Base-by-base conservation (phyloP, 2,113 vertebrate species). In the Machaerirhynchus nigripectus region DNA sequence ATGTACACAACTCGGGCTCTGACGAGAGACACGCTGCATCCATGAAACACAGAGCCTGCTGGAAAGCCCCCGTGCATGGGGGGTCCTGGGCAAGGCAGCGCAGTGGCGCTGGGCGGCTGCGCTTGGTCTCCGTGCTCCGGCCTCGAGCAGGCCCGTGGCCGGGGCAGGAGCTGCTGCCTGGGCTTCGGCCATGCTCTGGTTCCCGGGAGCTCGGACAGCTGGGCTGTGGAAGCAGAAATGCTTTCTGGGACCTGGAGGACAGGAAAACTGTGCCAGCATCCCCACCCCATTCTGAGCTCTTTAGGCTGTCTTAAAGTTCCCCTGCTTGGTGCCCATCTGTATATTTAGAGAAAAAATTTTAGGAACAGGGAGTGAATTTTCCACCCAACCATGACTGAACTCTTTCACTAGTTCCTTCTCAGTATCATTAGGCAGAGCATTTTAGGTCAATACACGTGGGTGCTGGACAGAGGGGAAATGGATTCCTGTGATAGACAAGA, bases 91-190 rank as follows among this genome's bases (percentile, higher is more conserved):
- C 1, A 5, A 37, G 49, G 53, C 53, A 8, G 8, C 1, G 14
- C 3, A 1, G 82, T 1, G 57, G 8, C 0, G 8, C 55, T 31
- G 27, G 9, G 39, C 9, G 60, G 39, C 53, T 3, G 1, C 56
- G 4, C n/a, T 8, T 7, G 7, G 8, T 2, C 24, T 3, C 0
- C 0, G 0, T 5, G 70, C 60, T n/a, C 71, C 37, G 67, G 27
- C 4, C 33, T 7, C 0, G 1, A 42, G 63, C 35, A 14, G 14
- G 1, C 13, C 52, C 9, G 0, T 22, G 80, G 11, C n/a, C 33
- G 50, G 40, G 59, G 22, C 3, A 2, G 49, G 49, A 53, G 24
- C 20, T 0, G 22, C 37, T 52, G 46, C 46, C 40, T 1, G 0
- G 37, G 12, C 1, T 35, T 44, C 27, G 5, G 2, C 44, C 12